phyloP scores from a whole-genome alignment of 2,888 invertebrate species.

The Adelognathus sp. region DNA sequence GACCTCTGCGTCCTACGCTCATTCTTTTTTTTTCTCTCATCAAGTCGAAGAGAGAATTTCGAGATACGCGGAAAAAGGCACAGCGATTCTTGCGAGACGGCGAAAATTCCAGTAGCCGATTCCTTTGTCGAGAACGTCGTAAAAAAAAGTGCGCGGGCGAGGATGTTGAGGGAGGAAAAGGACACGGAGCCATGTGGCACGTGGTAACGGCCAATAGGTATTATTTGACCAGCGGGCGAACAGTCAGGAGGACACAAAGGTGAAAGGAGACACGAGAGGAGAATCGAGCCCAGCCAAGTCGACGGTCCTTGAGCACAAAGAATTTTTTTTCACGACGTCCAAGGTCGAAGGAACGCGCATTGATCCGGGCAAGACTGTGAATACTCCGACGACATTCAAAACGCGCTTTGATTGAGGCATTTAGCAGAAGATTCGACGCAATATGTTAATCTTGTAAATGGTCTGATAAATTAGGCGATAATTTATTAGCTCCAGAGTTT shows the following conservation, averaged over 20 bases:
- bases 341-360: background rate
- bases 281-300: background rate
- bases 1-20: background rate
- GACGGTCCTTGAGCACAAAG: conserved; percentile 64
- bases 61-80: background rate
- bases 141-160: background rate
- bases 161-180: background rate
- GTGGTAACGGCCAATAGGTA: conserved; percentile 65
- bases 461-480: too few relatives aligned
- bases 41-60: background rate
- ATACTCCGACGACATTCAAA: too few relatives aligned
- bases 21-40: background rate
- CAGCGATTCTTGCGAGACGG: background rate
- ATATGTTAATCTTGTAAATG: too few relatives aligned
- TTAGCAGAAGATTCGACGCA: too few relatives aligned
- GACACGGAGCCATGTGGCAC: conserved; percentile 36
- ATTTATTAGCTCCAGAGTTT: too few relatives aligned
- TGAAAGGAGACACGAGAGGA: background rate
- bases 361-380: background rate
- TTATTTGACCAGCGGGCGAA: conserved; percentile 31
- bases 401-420: too few relatives aligned
- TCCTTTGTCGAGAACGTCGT: conserved; percentile 17
- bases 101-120: background rate
- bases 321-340: conserved; percentile 48
- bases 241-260: background rate